phyloP scores from a whole-genome alignment of 2,888 invertebrate species.

The Synanthedon myopaeformis region DNA sequence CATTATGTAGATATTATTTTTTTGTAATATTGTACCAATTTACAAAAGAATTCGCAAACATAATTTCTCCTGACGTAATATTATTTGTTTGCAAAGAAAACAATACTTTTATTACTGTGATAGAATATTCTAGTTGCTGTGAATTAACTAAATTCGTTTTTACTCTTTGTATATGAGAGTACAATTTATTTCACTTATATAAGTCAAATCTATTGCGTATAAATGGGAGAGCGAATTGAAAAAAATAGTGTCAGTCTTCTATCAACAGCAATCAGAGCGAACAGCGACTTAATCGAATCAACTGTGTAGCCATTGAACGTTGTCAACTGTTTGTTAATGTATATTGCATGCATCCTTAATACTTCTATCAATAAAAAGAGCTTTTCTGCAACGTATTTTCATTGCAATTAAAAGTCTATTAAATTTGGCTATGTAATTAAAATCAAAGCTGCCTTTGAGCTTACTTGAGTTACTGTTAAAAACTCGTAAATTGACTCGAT shows the following conservation, averaged over 20 bases:
- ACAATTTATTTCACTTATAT: not conserved
- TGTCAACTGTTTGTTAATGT: conserved; percentile 30
- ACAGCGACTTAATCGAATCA: conserved; percentile 54
- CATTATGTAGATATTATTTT: too few species aligned
- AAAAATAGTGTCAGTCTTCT: conserved; percentile 34
- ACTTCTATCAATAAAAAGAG: not conserved
- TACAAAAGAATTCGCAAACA: too few species aligned
- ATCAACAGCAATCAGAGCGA: conserved; percentile 47
- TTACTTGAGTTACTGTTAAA: conserved; percentile 1
- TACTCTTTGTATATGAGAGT: not conserved
- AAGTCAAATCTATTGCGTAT: too few species aligned
- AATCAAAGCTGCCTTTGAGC: too few species aligned
- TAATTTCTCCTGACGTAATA: too few species aligned
- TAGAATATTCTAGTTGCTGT: too few species aligned
- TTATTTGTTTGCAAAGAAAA: too few species aligned
- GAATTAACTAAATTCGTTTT: too few species aligned
- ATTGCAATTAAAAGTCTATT: conserved; percentile 10
- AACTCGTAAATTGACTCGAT: conserved; percentile 25
- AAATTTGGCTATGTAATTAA: conserved; percentile 1
- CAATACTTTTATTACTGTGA: too few species aligned
- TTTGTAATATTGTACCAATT: too few species aligned
- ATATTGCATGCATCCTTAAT: not conserved
- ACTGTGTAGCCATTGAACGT: conserved; percentile 47
- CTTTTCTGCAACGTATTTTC: not conserved
- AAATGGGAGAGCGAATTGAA: conserved; percentile 1